Percentiles rank a stretch among this genome's conserved stretches.
phyloP scores from a whole-genome alignment of 2,797 vertebrate species.

The Hippoglossus hippoglossus region DNA sequence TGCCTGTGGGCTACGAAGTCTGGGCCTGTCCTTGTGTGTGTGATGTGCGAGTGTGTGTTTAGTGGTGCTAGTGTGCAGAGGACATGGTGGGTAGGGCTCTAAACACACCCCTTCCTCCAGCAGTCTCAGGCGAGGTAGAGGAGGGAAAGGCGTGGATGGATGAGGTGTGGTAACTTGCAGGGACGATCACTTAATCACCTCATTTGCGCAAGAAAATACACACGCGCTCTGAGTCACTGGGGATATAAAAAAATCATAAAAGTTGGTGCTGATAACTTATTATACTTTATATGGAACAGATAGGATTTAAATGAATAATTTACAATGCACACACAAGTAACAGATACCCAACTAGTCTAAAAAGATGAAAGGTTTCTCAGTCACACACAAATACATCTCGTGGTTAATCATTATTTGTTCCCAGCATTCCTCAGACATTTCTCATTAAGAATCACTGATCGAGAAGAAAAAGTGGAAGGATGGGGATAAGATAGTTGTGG shows the following conservation, averaged over 20 bases:
- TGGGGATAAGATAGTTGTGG: constrained; percentile 42
- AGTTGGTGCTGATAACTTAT: not conserved
- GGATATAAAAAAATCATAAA: constrained; percentile 29
- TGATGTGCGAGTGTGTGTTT: constrained; percentile 72
- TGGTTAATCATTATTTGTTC: constrained; percentile 65
- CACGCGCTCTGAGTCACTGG: constrained; percentile 28
- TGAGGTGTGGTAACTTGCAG: constrained; percentile 76
- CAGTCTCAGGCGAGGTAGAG: constrained; percentile 31
- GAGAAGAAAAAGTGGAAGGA: constrained; percentile 27
- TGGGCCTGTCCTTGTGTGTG: constrained; percentile 72
- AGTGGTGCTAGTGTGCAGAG: constrained; percentile 56
- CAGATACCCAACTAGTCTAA: not conserved
- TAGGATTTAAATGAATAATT: not conserved
- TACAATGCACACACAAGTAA: not conserved
- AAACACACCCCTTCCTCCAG: constrained; percentile 72
- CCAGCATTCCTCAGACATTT: constrained; percentile 53
- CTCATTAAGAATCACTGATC: constrained; percentile 44
- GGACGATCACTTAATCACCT: constrained; percentile 38
- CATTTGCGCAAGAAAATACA: constrained; percentile 37
- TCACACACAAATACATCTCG: not conserved
- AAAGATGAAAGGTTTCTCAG: constrained; percentile 3
- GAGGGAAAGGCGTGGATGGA: constrained; percentile 43
- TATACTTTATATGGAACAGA: not conserved
- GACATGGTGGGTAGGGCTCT: constrained; percentile 68
- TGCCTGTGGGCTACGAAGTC: constrained; percentile 81